These are phyloP conservation scores for Synergus itoensis DNA, from an alignment of 2,888 invertebrate genomes.

Conservation along the genomic window DNA sequence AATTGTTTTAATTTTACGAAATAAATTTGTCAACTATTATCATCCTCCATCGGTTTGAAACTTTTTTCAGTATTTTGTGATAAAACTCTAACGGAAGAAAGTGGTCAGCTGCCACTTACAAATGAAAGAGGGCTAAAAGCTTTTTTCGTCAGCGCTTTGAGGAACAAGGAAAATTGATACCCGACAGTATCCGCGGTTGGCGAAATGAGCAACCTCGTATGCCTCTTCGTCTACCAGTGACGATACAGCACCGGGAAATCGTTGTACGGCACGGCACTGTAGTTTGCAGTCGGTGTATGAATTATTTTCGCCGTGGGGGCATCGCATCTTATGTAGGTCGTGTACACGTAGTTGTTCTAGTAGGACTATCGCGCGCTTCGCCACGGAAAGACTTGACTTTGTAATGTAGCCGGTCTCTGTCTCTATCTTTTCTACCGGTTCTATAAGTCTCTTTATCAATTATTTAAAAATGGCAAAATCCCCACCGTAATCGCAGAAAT, in stretches of 20 bases:
- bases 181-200: background rate
- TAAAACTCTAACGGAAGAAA: background rate
- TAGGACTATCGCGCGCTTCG: constrained; percentile 55
- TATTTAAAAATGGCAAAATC: constrained; percentile 25
- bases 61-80: background rate
- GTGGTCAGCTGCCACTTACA: background rate
- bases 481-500: no score
- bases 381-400: constrained; percentile 52
- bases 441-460: constrained; percentile 22
- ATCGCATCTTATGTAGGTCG: constrained; percentile 78
- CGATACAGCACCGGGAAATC: constrained; percentile 32
- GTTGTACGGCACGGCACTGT: constrained; percentile 50
- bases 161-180: background rate
- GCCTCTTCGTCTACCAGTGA: constrained; percentile 1
- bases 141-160: background rate
- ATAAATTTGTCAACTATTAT: no score
- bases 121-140: background rate
- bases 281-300: constrained; percentile 69
- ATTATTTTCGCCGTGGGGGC: constrained; percentile 78
- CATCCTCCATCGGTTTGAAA: background rate
- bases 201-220: background rate
- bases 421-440: background rate
- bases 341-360: constrained; percentile 72
- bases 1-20: no score
- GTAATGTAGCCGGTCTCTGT: constrained; percentile 47